Base-by-base conservation (phyloP, 2,113 vertebrate genomes). In the Corvus cornix region DNA sequence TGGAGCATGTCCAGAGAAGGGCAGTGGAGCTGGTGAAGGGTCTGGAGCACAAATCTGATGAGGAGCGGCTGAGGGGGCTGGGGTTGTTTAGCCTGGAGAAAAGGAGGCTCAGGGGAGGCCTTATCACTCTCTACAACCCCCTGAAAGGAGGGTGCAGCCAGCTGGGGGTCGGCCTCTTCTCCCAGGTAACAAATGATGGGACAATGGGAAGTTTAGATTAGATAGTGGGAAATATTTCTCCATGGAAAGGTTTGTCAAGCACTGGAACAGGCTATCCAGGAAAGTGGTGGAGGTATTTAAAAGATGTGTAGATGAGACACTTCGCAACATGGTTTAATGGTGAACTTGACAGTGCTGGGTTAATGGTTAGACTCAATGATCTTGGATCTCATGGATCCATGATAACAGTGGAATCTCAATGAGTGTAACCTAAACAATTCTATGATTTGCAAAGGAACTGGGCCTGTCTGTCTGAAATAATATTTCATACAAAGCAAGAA, bases 101-200 rank as follows among this genome's bases (percentile, higher is more conserved):
- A 24, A 62, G n/a, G 26, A 43, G 41, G 55, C 22, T 84, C 31
- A 49, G n/a, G 30, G 19, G 46, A 22, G 46, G 21, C 63, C 13
- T 37, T 48, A 35, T 0, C 1, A 2, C 12, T 69, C n/a, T 53
- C 26, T 49, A 31, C 17, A 62, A 19, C 16, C 16, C 3, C 9
- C 48, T 62, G 70, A 68, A 68, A 55, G 41, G 53, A 62, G n/a
- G 9, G 0, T 62, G 53, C 13, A 68, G 39, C 39, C 46, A 76
- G n/a, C 2, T 31, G n/a, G n/a, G 39, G 2, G 0, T 62, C 0
- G 0, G 17, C 16, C 41, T 62, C 48, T 55, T 83, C 30, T 48
- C 5, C 24, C 11, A 16, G 41, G 11, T 48, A 35, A 27, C 11
- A 62, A 19, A 52, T 48, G 17, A 76, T 55, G 27, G 15, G 48